Evolutionary conservation across 1,140 invertebrate species (phyloP).

Genomic region (Dendrolimus punctatus): DNA sequence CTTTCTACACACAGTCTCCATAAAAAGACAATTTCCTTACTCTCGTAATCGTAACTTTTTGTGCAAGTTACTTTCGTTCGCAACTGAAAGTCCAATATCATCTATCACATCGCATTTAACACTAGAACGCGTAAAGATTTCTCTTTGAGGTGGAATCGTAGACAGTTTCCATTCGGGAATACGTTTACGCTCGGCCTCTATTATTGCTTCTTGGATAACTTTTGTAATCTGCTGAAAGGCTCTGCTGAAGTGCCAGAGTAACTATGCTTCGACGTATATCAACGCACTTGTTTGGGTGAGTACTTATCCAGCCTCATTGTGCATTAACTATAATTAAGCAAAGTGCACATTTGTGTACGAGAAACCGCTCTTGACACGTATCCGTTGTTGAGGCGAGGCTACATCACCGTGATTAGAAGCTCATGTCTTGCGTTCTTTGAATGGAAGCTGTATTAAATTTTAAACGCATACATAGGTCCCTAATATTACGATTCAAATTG

Average conservation of each 20-base stretch:
- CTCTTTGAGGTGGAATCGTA: constrained; percentile 15
- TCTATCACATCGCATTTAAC: constrained; percentile 28
- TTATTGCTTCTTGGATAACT: constrained; percentile 15
- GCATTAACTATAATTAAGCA: constrained; percentile 27
- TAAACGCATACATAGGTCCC: neutral
- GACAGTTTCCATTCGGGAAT: constrained; percentile 9
- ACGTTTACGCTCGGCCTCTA: constrained; percentile 5
- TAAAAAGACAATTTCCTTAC: constrained; percentile 20
- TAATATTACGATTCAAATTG: neutral
- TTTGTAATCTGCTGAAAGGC: constrained; percentile 20
- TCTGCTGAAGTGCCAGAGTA: constrained; percentile 8
- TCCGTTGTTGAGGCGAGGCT: too few relatives aligned
- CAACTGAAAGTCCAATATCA: constrained; percentile 23
- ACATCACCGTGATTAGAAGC: constrained; percentile 4
- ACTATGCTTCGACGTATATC: constrained; percentile 8
- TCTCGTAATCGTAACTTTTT: constrained; percentile 12
- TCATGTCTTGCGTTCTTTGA: neutral
- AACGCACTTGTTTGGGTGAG: constrained; percentile 5
- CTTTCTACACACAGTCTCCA: constrained; percentile 5
- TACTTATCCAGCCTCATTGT: constrained; percentile 11
- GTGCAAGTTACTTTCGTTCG: constrained; percentile 9
- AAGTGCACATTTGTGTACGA: constrained; percentile 21
- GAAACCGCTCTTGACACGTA: constrained; percentile 9
- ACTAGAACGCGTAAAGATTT: constrained; percentile 19
- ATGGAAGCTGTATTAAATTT: neutral